Evolutionary conservation across 2,113 vertebrate genomes (phyloP).

Genomic region (Sphaerodactylus townsendi): DNA sequence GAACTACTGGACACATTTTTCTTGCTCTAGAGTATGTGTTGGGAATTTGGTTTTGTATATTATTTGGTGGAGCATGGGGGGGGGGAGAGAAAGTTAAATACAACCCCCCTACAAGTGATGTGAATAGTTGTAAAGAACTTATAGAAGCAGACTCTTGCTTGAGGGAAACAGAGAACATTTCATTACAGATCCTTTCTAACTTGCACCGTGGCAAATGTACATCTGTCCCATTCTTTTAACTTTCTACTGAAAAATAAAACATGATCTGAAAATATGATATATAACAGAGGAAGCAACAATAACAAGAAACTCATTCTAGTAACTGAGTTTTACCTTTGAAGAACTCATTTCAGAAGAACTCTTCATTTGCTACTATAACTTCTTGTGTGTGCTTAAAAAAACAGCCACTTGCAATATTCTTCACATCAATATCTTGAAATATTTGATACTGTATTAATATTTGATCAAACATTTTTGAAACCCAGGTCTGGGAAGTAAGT

Average conservation of each 20-base stretch:
- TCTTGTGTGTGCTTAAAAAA: conserved; percentile 41
- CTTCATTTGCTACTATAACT: conserved; percentile 37
- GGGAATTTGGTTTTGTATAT: background rate
- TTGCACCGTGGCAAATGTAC: background rate
- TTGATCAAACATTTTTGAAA: conserved; percentile 41
- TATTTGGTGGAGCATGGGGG: background rate
- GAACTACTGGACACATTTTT: background rate
- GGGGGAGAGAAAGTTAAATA: background rate
- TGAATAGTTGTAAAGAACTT: background rate
- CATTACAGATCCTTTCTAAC: background rate
- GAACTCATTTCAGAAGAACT: conserved; percentile 3
- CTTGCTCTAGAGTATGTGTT: background rate
- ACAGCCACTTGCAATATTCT: conserved; percentile 35
- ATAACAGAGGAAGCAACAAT: conserved; percentile 32
- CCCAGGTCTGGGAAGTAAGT: conserved; percentile 6
- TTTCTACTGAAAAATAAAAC: background rate
- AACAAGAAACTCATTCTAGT: background rate
- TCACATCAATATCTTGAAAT: conserved; percentile 39
- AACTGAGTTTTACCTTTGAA: background rate
- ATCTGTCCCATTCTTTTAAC: conserved; percentile 23
- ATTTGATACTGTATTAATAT: conserved; percentile 50
- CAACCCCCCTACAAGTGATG: conserved; percentile 6
- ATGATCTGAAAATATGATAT: background rate
- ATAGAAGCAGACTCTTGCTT: background rate
- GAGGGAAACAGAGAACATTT: background rate